Percentiles rank a stretch among this genome's conserved stretches.
These are phyloP conservation scores for Pristionchus mayeri DNA, from an alignment of 2,888 invertebrate genomes.

Conservation along the genomic window DNA sequence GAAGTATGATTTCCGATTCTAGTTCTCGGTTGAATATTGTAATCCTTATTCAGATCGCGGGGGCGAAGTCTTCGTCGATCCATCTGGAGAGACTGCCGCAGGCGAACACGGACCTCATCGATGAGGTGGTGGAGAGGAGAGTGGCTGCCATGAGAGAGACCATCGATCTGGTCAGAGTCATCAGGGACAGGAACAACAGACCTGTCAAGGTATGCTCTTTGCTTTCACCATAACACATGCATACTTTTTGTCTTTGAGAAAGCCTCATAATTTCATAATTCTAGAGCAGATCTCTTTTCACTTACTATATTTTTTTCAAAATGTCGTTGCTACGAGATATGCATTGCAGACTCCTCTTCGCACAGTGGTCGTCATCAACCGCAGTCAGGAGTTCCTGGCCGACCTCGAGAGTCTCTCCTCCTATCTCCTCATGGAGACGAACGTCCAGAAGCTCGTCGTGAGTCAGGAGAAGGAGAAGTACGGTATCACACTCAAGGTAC, in stretches of 20 bases:
- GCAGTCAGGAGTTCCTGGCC: constrained; percentile 85
- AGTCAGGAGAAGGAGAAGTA: constrained; percentile 92
- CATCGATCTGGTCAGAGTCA: constrained; percentile 92
- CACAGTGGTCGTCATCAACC: constrained; percentile 94
- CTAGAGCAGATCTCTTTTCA: no score
- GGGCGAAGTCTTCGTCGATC: constrained; percentile 82
- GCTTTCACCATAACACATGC: no score
- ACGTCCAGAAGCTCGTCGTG: constrained; percentile 88
- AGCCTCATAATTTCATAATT: no score
- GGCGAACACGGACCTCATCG: constrained; percentile 82
- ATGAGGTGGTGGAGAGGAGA: constrained; percentile 89
- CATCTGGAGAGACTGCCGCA: constrained; percentile 93
- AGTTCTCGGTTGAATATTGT: no score
- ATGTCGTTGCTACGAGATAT: no score
- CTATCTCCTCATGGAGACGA: constrained; percentile 93
- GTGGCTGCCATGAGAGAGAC: constrained; percentile 92
- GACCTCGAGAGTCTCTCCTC: constrained; percentile 87
- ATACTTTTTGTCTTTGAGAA: no score
- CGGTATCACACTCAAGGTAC: constrained; percentile 85
- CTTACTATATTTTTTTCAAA: no score
- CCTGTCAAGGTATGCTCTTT: constrained; percentile 85
- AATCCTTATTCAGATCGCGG: constrained; percentile 55
- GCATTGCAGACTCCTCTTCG: constrained; percentile 87
- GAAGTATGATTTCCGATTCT: no score
- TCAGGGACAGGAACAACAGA: constrained; percentile 92